These are phyloP conservation scores for Epinephelus moara DNA, from an alignment of 2,113 vertebrate genomes.

Conservation along the genomic window DNA sequence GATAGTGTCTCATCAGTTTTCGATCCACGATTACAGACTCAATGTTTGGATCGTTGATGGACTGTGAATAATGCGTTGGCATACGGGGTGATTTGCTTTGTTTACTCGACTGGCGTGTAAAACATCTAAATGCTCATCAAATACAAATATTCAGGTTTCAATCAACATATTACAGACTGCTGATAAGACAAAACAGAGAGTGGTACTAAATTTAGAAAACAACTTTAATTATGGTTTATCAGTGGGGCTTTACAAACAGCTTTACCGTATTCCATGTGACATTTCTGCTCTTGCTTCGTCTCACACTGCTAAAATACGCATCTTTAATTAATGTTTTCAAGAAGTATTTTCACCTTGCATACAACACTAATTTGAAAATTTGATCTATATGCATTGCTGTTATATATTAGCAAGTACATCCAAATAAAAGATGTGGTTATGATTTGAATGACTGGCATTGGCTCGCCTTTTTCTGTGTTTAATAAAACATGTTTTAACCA, in stretches of 20 bases:
- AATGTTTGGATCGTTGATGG: conserved; percentile 63
- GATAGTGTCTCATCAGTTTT: conserved; percentile 72
- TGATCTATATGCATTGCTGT: not conserved
- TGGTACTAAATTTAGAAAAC: conserved; percentile 26
- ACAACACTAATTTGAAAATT: not conserved
- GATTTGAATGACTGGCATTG: not conserved
- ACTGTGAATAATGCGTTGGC: conserved; percentile 65
- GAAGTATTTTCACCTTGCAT: not conserved
- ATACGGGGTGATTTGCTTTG: conserved; percentile 58
- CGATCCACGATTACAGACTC: conserved; percentile 60
- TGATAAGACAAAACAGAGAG: conserved; percentile 23
- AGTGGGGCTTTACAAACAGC: not conserved
- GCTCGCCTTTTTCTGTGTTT: not conserved
- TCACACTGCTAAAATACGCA: not conserved
- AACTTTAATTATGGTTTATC: conserved; percentile 12
- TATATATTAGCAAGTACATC: not conserved
- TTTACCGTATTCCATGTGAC: not conserved
- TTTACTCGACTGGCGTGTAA: conserved; percentile 55
- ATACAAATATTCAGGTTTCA: conserved; percentile 52
- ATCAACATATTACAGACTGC: conserved; percentile 20
- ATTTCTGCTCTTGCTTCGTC: not conserved
- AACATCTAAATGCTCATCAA: conserved; percentile 58
- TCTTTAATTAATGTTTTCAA: not conserved
- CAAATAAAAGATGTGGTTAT: not conserved
- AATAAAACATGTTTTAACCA: not conserved